These are phyloP conservation scores for Colistium nudipinnis DNA, from an alignment of 2,113 vertebrate genomes.

Conservation along the genomic window DNA sequence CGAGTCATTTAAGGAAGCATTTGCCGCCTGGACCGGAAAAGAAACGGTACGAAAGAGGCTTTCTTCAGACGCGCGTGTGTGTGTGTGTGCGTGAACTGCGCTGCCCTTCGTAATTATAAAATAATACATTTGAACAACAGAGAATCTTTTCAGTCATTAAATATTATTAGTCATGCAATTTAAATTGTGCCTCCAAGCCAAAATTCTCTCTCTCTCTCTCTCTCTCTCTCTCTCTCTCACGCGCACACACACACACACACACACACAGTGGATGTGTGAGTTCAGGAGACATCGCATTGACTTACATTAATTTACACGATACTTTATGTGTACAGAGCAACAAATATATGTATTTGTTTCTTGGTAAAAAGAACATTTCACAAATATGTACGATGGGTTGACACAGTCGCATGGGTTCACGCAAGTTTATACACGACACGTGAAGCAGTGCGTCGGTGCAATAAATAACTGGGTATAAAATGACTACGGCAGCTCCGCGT, in stretches of 20 bases:
- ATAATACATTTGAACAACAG: constrained; percentile 58
- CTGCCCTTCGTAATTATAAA: constrained; percentile 54
- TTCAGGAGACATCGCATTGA: too few relatives aligned
- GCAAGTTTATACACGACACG: not conserved
- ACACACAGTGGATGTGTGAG: too few relatives aligned
- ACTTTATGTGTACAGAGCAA: too few relatives aligned
- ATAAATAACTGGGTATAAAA: not conserved
- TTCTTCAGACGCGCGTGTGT: too few relatives aligned
- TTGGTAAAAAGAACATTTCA: too few relatives aligned
- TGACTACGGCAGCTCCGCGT: not conserved
- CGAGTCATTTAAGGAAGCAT: constrained; percentile 18
- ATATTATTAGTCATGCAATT: constrained; percentile 74
- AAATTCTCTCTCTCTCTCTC: too few relatives aligned
- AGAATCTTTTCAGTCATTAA: constrained; percentile 66
- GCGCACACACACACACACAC: not conserved
- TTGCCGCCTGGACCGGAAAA: constrained; percentile 23
- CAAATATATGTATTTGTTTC: too few relatives aligned
- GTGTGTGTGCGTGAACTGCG: constrained; percentile 30
- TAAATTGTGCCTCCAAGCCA: constrained; percentile 63
- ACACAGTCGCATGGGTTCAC: not conserved
- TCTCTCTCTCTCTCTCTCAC: too few relatives aligned
- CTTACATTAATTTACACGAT: too few relatives aligned
- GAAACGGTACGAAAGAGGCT: constrained; percentile 16
- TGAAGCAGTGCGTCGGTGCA: too few relatives aligned
- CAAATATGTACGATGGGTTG: too few relatives aligned